phyloP scores from a whole-genome alignment of 2,888 invertebrate genomes.

The Rugalucina vietnamica region DNA sequence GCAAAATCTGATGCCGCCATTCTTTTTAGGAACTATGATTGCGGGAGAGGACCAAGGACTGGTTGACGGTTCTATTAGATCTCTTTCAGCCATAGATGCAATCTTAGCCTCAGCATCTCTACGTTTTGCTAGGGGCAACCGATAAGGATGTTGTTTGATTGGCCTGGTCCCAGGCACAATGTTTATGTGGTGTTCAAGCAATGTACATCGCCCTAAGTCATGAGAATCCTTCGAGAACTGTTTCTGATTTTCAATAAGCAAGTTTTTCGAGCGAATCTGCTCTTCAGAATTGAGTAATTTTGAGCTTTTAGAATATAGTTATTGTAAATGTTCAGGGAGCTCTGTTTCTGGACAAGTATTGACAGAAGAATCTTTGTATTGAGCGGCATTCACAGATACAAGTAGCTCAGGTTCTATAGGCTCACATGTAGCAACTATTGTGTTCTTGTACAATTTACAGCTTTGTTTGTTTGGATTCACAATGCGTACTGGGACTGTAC shows the following conservation, averaged over 20 bases:
- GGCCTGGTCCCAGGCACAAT: background rate
- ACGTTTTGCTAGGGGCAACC: background rate
- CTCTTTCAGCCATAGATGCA: background rate
- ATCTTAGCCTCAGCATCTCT: background rate
- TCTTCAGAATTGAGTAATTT: background rate
- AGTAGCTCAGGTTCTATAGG: background rate
- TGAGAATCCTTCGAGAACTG: background rate
- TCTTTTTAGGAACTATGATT: constrained; percentile 47
- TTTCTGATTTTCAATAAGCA: background rate
- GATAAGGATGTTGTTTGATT: background rate
- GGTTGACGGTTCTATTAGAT: background rate
- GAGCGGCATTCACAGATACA: background rate
- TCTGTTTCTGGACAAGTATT: background rate
- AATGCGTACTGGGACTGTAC: background rate
- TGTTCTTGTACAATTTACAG: background rate
- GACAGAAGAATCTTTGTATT: too few species aligned
- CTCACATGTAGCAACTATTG: background rate
- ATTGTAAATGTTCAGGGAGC: background rate
- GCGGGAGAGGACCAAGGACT: constrained; percentile 45
- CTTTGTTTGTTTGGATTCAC: background rate
- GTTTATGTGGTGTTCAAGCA: background rate
- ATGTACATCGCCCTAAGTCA: background rate
- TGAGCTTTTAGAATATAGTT: background rate
- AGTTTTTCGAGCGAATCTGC: background rate
- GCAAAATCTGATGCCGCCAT: constrained; percentile 37